A percentile compares a stretch with the other conserved stretches of the same genome.
Conservation (phyloP, 2,797 vertebrate species). For the Clarias laeviceps region DNA sequence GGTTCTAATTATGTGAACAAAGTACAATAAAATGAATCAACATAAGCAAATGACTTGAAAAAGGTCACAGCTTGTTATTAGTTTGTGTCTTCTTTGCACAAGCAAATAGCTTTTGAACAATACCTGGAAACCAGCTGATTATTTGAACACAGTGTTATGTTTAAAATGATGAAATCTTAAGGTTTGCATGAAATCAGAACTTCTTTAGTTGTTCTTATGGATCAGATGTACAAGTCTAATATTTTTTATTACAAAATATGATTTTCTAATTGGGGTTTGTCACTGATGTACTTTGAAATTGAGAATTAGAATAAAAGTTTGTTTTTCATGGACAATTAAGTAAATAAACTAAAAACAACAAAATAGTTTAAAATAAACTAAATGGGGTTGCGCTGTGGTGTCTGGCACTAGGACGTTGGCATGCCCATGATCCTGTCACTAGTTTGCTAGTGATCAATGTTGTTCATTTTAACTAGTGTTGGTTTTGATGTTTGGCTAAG, state of each 20-base stretch:
- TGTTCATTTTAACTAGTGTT: too few species aligned
- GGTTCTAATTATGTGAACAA: constrained; percentile 23
- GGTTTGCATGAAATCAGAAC: neutral
- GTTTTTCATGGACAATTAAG: neutral
- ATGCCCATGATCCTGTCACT: too few species aligned
- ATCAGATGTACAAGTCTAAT: neutral
- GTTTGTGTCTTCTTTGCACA: neutral
- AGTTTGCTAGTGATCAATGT: too few species aligned
- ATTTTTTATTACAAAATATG: neutral
- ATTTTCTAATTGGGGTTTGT: neutral
- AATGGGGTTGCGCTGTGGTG: too few species aligned
- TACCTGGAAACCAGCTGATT: neutral
- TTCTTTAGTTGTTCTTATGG: neutral
- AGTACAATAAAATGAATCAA: constrained; percentile 4
- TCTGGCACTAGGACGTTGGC: too few species aligned
- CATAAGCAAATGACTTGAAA: constrained; percentile 5
- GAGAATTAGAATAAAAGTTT: neutral
- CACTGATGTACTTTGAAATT: neutral
- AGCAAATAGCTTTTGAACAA: neutral
- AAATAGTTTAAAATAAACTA: neutral
- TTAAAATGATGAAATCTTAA: neutral
- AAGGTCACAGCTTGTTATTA: constrained; percentile 3
- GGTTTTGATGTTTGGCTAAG: too few species aligned
- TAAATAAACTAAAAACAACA: neutral
- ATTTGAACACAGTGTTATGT: neutral